A percentile compares a stretch with the other conserved stretches of the same genome.
Conservation (phyloP, 2,888 invertebrate species). For the Noctua pronuba region DNA sequence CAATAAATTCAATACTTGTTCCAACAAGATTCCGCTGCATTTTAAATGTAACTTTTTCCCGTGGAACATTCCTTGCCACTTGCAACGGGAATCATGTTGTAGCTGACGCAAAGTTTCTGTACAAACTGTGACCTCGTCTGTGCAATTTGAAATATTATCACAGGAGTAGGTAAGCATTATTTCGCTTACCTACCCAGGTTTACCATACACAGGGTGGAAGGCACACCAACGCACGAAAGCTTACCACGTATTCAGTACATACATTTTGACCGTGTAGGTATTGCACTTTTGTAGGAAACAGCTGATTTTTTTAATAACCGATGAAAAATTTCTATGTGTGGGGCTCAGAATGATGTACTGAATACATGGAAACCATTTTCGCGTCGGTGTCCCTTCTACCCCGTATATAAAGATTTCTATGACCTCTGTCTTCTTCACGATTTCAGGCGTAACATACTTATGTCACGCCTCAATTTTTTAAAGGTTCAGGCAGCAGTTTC, state of each 20-base stretch:
- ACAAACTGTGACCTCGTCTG: background rate
- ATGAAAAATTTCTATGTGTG: no score
- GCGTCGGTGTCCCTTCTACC: no score
- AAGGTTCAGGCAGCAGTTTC: background rate
- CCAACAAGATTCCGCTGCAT: constrained; percentile 50
- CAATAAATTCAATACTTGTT: constrained; percentile 58
- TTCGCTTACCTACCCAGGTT: background rate
- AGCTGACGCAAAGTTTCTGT: background rate
- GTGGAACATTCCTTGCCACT: background rate
- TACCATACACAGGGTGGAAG: background rate
- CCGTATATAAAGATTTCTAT: no score
- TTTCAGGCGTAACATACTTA: background rate
- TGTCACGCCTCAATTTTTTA: background rate
- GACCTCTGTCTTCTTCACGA: background rate
- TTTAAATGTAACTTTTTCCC: constrained; percentile 14
- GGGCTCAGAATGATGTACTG: no score
- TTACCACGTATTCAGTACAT: no score
- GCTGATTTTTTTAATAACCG: no score
- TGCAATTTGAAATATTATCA: background rate
- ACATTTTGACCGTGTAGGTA: no score
- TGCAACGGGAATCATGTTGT: constrained; percentile 19
- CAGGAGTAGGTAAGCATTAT: background rate
- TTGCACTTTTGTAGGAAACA: no score
- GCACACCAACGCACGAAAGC: no score
- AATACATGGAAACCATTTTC: no score